Evolutionary conservation across 2,888 invertebrate species (phyloP).

Genomic region (Metallyticus violacea): DNA sequence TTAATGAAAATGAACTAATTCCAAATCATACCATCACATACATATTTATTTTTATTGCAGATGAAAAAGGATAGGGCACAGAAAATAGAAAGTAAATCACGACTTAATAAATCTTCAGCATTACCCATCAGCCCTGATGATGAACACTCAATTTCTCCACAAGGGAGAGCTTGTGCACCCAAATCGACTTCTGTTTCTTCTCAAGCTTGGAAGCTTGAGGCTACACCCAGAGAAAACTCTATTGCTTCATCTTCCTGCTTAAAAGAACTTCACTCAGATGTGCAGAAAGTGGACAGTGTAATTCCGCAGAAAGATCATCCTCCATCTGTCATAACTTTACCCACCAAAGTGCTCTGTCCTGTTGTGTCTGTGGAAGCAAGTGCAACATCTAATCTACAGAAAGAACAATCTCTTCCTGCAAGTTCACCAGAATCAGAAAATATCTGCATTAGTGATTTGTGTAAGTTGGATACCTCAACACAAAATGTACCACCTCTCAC

Average conservation of each 20-base stretch:
- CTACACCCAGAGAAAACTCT: not conserved
- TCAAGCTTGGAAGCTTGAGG: not conserved
- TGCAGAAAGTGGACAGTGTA: not conserved
- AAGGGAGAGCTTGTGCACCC: not conserved
- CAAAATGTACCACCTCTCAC: not conserved
- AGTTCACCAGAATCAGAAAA: not conserved
- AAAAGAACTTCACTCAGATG: too few species aligned
- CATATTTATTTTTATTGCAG: not conserved
- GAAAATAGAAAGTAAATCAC: not conserved
- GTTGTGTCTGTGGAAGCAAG: not conserved
- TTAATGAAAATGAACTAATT: too few species aligned
- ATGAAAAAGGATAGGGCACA: not conserved
- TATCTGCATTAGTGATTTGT: not conserved
- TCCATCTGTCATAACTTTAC: not conserved
- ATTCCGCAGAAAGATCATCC: not conserved
- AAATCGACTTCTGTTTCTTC: not conserved
- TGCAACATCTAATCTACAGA: not conserved
- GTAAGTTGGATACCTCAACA: not conserved
- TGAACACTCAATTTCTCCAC: not conserved
- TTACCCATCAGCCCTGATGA: not conserved
- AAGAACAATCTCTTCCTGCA: not conserved
- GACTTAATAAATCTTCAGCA: not conserved
- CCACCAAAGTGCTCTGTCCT: too few species aligned
- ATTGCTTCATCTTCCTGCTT: not conserved
- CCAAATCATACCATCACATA: too few species aligned